Evolutionary conservation across 2,888 invertebrate genomes (phyloP), one percentile per base, ranked within the genome.

Genomic region (Phyto melanocephala): DNA sequence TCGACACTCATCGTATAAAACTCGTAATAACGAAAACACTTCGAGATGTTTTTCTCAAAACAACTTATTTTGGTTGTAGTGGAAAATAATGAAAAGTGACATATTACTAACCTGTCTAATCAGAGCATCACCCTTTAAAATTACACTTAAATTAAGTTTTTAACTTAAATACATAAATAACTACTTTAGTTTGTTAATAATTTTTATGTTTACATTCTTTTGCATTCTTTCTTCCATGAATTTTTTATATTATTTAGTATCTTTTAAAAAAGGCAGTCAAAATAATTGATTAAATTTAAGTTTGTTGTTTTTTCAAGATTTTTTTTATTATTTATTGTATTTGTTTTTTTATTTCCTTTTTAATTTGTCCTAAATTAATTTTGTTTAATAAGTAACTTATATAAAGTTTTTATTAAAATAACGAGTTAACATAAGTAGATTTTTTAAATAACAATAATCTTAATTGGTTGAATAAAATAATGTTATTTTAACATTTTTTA

Each of bases 241-340:
- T n/a, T 84, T 78, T 71, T 86, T 84, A 56, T 83, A 28, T n/a
- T 84, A 47, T 80, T 74, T 83, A 75, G 84, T 85, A n/a, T n/a
- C n/a, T n/a, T n/a, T 85, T 84, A 80, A 87, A 88, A 88, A 87
- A 88, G 89, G 87, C 87, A 88, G 87, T 89, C 87, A 86, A 88
- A 87, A 78, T 75, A 81, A 77, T 81, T 74, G 68, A 71, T 79
- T 82, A 71, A 80, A 71, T 74, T 78, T 74, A 85, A 81, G 78
- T 13, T 77, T 85, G 76, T 84, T 63, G 81, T 79, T 68, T 42
- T 77, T 62, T 72, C 79, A 79, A 50, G 60, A 20, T 8, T 22
- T 63, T 72, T 45, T 52, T 22, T 17, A 33, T 68, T 65, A 47
- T 37, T 50, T 33, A 20, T 40, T 58, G 28, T 50, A 1, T 52